Base-by-base conservation (phyloP, 1,140 invertebrate genomes). In the Drosophila parabipectinata region DNA sequence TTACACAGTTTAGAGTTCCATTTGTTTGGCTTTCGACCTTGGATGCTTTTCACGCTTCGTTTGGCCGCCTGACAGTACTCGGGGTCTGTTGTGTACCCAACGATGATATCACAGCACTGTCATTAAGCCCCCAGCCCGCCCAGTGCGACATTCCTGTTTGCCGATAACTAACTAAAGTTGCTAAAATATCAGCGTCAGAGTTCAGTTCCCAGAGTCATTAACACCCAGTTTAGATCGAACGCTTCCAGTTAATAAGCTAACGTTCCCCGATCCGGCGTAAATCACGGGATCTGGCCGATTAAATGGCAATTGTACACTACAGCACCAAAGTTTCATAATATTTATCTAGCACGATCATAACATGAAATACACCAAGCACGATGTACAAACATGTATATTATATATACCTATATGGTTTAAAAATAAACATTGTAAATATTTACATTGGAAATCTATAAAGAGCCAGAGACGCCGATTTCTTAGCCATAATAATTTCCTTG, bases 391-490 rank as follows among this genome's bases (percentile, higher is more conserved):
- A 51, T 56, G 15, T 57, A 61, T 64, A 64, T 53, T 52, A 61
- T 44, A 44, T 60, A 66, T 45, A 12, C 26, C 52, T 78, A 61
- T 76, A 84, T 64, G 75, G 83, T 87, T 72, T 77, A 87, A 69
- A 87, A 88, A 88, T 88, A 88, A 82, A 88, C 56, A 30, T 34
- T 87, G 71, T 87, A 87, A 87, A 88, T 88, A 87, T 87, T 87
- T 87, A 88, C 83, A 88, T 79, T 87, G 62, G 62, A 77, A 71
- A 63, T 60, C 61, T 64, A 80, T 79, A 69, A 58, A 44, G 59
- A 66, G 56, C 56, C 55, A 37, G n/a, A 26, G n/a, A 37, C 24
- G 54, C 55, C 52, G 62, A 68, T 61, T 45, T 50, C 58, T 64
- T 37, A 37, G 32, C 39, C 55, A 80, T 75, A 75, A 47, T 44